phyloP scores from a whole-genome alignment of 1,140 invertebrate species.

The Bombus sibiricus region DNA sequence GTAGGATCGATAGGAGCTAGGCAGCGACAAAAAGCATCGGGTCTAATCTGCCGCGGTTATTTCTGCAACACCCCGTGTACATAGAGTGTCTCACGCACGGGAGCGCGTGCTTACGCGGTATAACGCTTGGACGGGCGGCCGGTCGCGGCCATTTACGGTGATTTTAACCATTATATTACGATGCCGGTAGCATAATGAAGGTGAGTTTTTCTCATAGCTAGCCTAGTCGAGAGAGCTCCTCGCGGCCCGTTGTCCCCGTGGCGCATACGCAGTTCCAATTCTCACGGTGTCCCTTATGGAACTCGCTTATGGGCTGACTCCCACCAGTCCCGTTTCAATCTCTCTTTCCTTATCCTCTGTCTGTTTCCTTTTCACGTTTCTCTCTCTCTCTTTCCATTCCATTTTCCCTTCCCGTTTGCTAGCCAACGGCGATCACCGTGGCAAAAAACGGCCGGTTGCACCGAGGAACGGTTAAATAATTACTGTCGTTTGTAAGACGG shows the following conservation, averaged over 20 bases:
- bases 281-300: constrained; percentile 76
- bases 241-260: constrained; percentile 59
- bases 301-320: constrained; percentile 60
- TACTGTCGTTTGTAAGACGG: constrained; percentile 10
- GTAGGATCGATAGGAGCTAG: background rate
- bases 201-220: constrained; percentile 73
- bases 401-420: background rate
- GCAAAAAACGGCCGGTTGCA: constrained; percentile 36
- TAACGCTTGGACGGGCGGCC: constrained; percentile 51
- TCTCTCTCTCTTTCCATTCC: background rate
- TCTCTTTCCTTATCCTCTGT: background rate
- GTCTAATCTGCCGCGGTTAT: constrained; percentile 46
- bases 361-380: background rate
- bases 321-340: constrained; percentile 55
- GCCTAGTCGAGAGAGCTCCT: constrained; percentile 65
- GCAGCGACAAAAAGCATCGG: constrained; percentile 1
- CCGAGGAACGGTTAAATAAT: constrained; percentile 26
- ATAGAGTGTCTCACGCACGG: constrained; percentile 40
- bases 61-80: constrained; percentile 51
- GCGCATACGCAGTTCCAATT: constrained; percentile 73
- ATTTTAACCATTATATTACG: constrained; percentile 77
- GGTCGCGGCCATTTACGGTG: constrained; percentile 72
- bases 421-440: constrained; percentile 37
- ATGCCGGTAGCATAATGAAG: constrained; percentile 76
- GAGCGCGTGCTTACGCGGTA: constrained; percentile 52